Percentiles rank a stretch among this genome's conserved stretches.
Conservation (phyloP, 2,888 invertebrate species). For the Agapetus fuscipes region DNA sequence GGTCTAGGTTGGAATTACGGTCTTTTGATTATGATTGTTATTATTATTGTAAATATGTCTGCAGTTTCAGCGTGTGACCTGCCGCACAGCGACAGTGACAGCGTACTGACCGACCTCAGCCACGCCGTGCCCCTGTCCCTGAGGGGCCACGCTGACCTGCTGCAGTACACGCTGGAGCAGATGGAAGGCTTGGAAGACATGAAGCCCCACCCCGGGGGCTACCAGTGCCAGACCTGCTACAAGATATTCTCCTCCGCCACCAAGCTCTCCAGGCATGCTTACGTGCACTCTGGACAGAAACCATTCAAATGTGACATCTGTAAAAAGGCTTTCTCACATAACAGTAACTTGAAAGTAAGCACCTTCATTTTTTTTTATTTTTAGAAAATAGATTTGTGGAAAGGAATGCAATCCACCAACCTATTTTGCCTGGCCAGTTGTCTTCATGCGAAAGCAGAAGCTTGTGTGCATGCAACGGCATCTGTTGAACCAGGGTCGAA, state of each 20-base stretch:
- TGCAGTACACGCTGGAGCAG: constrained; percentile 11
- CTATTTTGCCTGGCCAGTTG: no score
- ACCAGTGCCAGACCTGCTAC: constrained; percentile 18
- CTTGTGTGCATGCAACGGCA: no score
- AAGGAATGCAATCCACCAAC: no score
- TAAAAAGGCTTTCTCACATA: constrained; percentile 18
- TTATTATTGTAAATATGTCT: no score
- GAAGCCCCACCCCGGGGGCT: constrained; percentile 11
- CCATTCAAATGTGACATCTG: constrained; percentile 22
- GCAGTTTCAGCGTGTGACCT: constrained; percentile 11
- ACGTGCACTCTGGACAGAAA: constrained; percentile 21
- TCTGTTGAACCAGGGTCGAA: no score
- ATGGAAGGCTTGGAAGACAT: constrained; percentile 11
- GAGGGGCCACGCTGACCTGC: constrained; percentile 10
- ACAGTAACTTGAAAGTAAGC: constrained; percentile 19
- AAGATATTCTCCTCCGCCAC: constrained; percentile 20
- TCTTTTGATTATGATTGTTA: no score
- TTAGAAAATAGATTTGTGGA: neutral
- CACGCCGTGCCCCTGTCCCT: constrained; percentile 14
- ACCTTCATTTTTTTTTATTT: neutral
- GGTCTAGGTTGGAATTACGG: no score
- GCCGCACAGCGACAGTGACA: constrained; percentile 16
- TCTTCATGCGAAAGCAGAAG: no score
- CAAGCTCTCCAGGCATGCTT: constrained; percentile 19
- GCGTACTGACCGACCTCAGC: constrained; percentile 14